These are phyloP conservation scores for Wiebesia pumilae DNA, from an alignment of 1,140 invertebrate species.

Conservation along the genomic window DNA sequence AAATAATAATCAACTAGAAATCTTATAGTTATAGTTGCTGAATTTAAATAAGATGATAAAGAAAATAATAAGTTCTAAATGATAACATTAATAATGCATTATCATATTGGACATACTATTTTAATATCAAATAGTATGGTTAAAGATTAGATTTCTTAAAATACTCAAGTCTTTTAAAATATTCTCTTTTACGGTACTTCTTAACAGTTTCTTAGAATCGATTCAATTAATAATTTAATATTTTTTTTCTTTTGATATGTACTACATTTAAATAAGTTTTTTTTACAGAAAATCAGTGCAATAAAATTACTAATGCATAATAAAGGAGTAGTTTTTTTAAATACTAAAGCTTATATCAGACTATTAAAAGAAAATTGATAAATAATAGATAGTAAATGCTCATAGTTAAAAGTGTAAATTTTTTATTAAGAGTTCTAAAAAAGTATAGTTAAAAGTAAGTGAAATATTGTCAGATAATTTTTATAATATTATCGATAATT, in stretches of 20 bases:
- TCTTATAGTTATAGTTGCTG: neutral
- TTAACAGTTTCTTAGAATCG: neutral
- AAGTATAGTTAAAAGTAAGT: no score
- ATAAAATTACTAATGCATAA: neutral
- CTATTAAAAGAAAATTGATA: neutral
- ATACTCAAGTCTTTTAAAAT: neutral
- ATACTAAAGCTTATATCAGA: neutral
- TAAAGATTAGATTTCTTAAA: neutral
- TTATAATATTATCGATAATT: no score
- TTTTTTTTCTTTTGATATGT: neutral
- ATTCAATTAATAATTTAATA: no score
- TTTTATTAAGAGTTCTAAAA: no score
- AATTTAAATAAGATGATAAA: neutral
- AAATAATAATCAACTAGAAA: no score
- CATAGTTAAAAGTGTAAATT: neutral
- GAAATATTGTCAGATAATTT: no score
- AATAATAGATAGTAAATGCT: neutral
- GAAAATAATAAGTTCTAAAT: neutral
- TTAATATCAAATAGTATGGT: neutral
- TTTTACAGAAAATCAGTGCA: neutral
- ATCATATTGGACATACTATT: neutral
- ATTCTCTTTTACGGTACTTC: neutral
- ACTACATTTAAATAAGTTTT: neutral
- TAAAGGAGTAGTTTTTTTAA: neutral
- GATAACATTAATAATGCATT: neutral